A percentile compares a stretch with the other conserved stretches of the same genome.
These are phyloP conservation scores for Melanotaenia nigrans DNA, from an alignment of 2,797 vertebrate genomes.

Conservation along the genomic window DNA sequence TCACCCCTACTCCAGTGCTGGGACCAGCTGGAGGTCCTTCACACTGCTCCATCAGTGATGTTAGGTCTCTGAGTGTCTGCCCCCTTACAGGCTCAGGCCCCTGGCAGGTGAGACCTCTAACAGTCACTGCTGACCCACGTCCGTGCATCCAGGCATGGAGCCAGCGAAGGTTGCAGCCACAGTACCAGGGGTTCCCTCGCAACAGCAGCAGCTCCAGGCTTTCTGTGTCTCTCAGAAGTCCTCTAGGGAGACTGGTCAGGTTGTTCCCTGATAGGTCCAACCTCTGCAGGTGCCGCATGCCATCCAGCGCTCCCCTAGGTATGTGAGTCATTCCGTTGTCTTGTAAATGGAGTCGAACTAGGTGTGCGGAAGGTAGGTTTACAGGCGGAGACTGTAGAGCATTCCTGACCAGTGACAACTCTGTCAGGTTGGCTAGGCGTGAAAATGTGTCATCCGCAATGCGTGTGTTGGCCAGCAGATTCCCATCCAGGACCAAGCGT, in stretches of 20 bases:
- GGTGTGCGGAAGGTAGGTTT: slow-evolving; percentile 87
- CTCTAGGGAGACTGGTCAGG: slow-evolving; percentile 90
- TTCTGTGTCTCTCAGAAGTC: slow-evolving; percentile 90
- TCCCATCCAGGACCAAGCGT: slow-evolving; percentile 93
- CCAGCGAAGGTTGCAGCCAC: slow-evolving; percentile 94
- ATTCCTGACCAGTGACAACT: slow-evolving; percentile 93
- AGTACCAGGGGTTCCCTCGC: slow-evolving; percentile 95
- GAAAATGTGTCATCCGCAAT: slow-evolving; percentile 94
- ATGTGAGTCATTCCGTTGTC: slow-evolving; percentile 95
- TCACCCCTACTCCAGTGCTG: slow-evolving; percentile 62
- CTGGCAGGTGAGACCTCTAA: slow-evolving; percentile 91
- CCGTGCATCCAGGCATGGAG: slow-evolving; percentile 91
- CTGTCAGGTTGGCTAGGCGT: slow-evolving; percentile 90
- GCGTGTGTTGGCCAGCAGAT: slow-evolving; percentile 93
- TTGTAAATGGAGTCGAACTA: slow-evolving; percentile 91
- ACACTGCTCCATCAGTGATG: slow-evolving; percentile 91
- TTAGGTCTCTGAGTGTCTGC: slow-evolving; percentile 88
- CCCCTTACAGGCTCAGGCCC: slow-evolving; percentile 90
- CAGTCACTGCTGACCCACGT: slow-evolving; percentile 85
- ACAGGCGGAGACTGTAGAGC: slow-evolving; percentile 90
- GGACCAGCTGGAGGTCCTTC: slow-evolving; percentile 78
- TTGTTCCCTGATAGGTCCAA: slow-evolving; percentile 96
- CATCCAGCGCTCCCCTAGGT: slow-evolving; percentile 86
- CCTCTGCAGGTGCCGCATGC: slow-evolving; percentile 88
- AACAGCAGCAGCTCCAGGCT: slow-evolving; percentile 90